Conservation (phyloP, 2,888 invertebrate species). For the Blomia tropicalis region DNA sequence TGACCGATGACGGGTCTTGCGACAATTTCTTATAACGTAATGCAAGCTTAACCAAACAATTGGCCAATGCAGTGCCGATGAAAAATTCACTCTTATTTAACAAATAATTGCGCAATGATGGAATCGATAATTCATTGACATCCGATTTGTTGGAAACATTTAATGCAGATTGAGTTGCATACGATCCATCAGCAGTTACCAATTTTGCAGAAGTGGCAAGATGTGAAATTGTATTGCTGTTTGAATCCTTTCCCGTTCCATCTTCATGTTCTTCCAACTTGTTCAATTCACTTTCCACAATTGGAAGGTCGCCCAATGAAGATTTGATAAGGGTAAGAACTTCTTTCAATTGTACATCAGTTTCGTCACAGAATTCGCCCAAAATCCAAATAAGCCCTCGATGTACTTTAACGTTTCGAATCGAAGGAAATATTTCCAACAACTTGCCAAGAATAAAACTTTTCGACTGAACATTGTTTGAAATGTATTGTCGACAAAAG, state of each 20-base stretch:
- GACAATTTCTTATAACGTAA: slow-evolving; percentile 47
- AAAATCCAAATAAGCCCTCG: slow-evolving; percentile 91
- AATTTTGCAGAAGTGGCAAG: slow-evolving; percentile 41
- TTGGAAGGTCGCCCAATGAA: slow-evolving; percentile 52
- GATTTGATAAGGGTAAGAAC: slow-evolving; percentile 60
- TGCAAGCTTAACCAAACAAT: slow-evolving; percentile 76
- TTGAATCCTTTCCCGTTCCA: slow-evolving; percentile 37
- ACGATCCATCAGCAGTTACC: slow-evolving; percentile 97
- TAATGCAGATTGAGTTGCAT: slow-evolving; percentile 94
- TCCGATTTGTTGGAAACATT: slow-evolving; percentile 43
- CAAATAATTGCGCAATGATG: slow-evolving; percentile 67
- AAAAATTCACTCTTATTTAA: slow-evolving; percentile 81
- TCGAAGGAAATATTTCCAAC: slow-evolving; percentile 67
- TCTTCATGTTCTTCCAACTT: slow-evolving; percentile 52
- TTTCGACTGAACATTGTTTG: slow-evolving; percentile 65
- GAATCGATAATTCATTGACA: slow-evolving; percentile 34
- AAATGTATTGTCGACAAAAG: slow-evolving; percentile 89
- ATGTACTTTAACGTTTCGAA: slow-evolving; percentile 49
- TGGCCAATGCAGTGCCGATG: slow-evolving; percentile 76
- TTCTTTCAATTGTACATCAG: slow-evolving; percentile 38
- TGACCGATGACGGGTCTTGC: slow-evolving; percentile 15
- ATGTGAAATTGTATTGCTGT: neutral
- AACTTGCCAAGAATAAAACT: slow-evolving; percentile 61
- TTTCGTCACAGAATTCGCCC: slow-evolving; percentile 82
- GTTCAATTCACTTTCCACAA: slow-evolving; percentile 47